Conservation (phyloP, 2,113 vertebrate species). For the Crotalus viridis region DNA sequence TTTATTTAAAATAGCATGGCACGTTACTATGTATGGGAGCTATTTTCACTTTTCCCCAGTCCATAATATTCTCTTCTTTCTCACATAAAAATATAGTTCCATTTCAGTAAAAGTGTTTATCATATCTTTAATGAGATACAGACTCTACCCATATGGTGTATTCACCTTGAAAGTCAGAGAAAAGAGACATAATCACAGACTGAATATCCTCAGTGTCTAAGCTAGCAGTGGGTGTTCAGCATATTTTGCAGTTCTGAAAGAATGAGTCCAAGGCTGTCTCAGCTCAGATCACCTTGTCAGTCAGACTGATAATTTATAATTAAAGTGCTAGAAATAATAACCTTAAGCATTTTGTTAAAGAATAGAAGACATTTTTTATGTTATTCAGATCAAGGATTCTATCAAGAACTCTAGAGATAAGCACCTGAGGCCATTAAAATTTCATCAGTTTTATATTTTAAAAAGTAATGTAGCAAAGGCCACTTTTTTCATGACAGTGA, state of each 20-base stretch:
- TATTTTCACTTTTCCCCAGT: not conserved
- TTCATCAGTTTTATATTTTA: not conserved
- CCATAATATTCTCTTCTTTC: not conserved
- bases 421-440: not conserved
- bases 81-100: not conserved
- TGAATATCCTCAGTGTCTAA: not conserved
- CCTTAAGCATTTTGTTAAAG: not conserved
- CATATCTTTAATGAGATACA: not conserved
- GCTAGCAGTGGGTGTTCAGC: not conserved
- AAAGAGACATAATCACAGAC: not conserved
- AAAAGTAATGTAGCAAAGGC: not conserved
- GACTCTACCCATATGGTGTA: not conserved
- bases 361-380: not conserved
- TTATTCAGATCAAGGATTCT: constrained; percentile 12
- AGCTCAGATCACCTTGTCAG: not conserved
- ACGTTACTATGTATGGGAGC: not conserved
- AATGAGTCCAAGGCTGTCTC: not conserved
- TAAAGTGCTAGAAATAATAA: not conserved
- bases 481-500: not conserved
- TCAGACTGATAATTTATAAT: not conserved
- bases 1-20: not conserved
- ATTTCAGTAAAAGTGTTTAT: not conserved
- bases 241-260: not conserved
- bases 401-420: not conserved
- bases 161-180: not conserved